phyloP scores from a whole-genome alignment of 2,113 vertebrate genomes.

The Scartelaos histophorus region DNA sequence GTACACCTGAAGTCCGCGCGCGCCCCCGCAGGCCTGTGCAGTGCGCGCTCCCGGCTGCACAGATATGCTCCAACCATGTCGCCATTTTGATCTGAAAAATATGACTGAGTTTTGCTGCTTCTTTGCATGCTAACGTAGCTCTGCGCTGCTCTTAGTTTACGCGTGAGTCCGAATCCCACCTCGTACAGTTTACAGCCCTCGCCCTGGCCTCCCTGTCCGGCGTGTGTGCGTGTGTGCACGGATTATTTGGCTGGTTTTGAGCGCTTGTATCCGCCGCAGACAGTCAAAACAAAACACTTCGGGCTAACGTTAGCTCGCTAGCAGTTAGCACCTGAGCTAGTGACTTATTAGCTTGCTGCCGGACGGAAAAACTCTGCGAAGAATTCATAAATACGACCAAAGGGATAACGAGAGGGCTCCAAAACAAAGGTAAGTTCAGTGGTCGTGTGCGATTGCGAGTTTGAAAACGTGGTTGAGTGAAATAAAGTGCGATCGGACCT shows the following conservation, averaged over 20 bases:
- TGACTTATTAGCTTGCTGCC: constrained; percentile 40
- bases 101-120: constrained; percentile 76
- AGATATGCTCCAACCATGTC: constrained; percentile 43
- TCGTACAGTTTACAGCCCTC: constrained; percentile 17
- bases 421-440: constrained; percentile 56
- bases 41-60: constrained; percentile 54
- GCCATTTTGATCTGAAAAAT: constrained; percentile 83
- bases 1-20: constrained; percentile 37
- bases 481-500: constrained; percentile 12
- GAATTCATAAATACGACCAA: constrained; percentile 10
- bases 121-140: constrained; percentile 68
- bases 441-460: background rate
- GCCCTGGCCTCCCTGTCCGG: constrained; percentile 7
- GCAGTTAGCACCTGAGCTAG: constrained; percentile 44
- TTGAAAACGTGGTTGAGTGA: background rate
- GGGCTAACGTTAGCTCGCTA: constrained; percentile 56
- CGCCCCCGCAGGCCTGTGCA: constrained; percentile 29
- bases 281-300: constrained; percentile 73
- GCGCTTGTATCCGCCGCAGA: constrained; percentile 53
- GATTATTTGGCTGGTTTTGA: constrained; percentile 33
- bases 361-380: constrained; percentile 30
- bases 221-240: background rate
- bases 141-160: constrained; percentile 47
- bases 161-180: constrained; percentile 43
- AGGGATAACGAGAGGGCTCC: constrained; percentile 20